Conservation (phyloP, 2,797 vertebrate species). For the Emys orbicularis region DNA sequence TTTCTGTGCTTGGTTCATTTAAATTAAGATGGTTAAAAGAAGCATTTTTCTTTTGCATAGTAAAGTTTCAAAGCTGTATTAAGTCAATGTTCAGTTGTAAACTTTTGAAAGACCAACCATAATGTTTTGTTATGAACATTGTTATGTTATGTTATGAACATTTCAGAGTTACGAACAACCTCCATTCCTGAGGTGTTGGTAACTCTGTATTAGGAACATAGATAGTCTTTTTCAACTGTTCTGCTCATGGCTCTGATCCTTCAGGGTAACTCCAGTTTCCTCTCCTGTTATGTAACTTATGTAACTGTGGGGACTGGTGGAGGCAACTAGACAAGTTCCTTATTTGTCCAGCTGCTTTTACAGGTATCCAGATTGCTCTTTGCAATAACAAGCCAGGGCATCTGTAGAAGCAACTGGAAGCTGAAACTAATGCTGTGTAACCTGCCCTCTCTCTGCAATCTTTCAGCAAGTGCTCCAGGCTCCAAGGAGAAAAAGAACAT, state of each 20-base stretch:
- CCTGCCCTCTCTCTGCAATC: background rate
- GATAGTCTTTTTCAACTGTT: background rate
- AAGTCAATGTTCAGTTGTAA: too few species aligned
- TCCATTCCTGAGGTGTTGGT: too few species aligned
- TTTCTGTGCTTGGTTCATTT: too few species aligned
- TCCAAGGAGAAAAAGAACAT: background rate
- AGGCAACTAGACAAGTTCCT: background rate
- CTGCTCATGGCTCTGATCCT: background rate
- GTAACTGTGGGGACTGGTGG: background rate
- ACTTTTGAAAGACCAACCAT: too few species aligned
- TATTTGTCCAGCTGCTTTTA: background rate
- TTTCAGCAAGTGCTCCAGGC: background rate
- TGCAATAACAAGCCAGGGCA: background rate
- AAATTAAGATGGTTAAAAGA: too few species aligned
- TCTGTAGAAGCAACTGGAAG: background rate
- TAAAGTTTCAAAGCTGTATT: too few species aligned
- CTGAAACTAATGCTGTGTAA: background rate
- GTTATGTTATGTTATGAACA: too few species aligned
- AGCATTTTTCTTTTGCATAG: too few species aligned
- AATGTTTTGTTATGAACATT: too few species aligned
- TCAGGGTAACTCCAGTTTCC: background rate
- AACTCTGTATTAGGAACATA: background rate
- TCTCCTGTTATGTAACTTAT: background rate
- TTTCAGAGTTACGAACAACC: too few species aligned
- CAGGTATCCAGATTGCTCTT: background rate